phyloP scores from a whole-genome alignment of 2,797 vertebrate species.

The Thripadectes ignobilis region DNA sequence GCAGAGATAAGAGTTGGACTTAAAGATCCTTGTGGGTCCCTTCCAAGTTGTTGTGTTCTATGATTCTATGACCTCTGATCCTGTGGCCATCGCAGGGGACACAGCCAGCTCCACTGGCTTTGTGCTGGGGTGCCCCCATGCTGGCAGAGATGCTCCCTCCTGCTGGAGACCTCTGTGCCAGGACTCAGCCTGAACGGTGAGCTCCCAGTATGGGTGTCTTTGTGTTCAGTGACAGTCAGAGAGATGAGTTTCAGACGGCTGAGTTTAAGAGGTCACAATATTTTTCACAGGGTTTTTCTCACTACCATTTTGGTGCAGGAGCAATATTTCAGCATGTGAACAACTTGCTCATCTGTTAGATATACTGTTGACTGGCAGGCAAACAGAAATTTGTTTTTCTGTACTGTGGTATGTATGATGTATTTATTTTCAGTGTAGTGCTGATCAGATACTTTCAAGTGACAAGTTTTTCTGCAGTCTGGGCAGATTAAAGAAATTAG shows the following conservation, averaged over 20 bases:
- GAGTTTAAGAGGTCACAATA: not conserved
- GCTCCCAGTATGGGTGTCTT: rapidly evolving
- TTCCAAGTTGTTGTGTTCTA: not conserved
- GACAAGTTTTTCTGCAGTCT: not conserved
- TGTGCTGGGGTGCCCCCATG: not conserved
- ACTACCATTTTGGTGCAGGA: not conserved
- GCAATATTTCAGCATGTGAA: not conserved
- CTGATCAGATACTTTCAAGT: not conserved
- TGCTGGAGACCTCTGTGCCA: rapidly evolving
- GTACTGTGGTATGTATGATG: rapidly evolving
- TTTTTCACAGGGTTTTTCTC: not conserved
- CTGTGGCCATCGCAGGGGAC: rapidly evolving
- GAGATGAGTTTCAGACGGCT: not conserved
- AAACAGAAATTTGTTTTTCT: not conserved
- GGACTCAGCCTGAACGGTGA: not conserved
- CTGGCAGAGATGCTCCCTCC: not conserved
- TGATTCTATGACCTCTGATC: not conserved
- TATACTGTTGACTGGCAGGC: not conserved
- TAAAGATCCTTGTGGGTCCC: not conserved
- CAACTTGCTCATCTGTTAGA: not conserved
- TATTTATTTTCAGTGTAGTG: not conserved
- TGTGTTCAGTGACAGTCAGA: too few species aligned
- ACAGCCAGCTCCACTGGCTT: rapidly evolving
- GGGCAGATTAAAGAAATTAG: not conserved
- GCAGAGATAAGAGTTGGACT: not conserved